A percentile compares a stretch with the other conserved stretches of the same genome.
Evolutionary conservation across 1,140 invertebrate genomes (phyloP).

Genomic region (Bombus terrestris): DNA sequence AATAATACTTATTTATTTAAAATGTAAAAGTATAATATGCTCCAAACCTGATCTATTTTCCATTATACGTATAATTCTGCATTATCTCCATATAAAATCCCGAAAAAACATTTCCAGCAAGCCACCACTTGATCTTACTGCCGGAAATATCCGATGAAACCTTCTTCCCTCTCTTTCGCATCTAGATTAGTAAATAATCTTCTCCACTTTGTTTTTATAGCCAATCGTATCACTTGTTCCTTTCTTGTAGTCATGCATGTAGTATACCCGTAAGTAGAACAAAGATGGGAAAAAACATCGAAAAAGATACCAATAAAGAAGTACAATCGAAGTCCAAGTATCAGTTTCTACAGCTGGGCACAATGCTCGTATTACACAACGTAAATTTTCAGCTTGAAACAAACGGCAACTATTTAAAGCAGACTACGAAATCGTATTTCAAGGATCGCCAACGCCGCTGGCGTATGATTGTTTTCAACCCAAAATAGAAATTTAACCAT

Average conservation of each 20-base stretch:
- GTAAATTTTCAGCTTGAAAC: neutral
- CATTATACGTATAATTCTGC: neutral
- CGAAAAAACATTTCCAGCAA: neutral
- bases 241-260: neutral
- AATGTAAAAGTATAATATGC: too few species aligned
- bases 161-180: neutral
- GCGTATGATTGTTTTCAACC: neutral
- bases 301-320: neutral
- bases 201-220: neutral
- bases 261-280: too few species aligned
- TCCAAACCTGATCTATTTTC: too few species aligned
- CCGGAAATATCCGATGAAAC: neutral
- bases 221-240: neutral
- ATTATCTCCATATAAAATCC: neutral
- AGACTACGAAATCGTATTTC: constrained; percentile 6
- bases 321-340: neutral
- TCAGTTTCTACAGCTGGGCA: neutral
- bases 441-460: neutral
- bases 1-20: too few species aligned
- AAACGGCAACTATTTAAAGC: constrained; percentile 27
- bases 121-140: neutral
- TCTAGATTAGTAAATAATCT: neutral
- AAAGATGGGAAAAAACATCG: too few species aligned
- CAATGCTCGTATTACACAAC: neutral
- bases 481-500: neutral